These are phyloP conservation scores for Cyclopterus lumpus DNA, from an alignment of 2,797 vertebrate species.

Conservation along the genomic window DNA sequence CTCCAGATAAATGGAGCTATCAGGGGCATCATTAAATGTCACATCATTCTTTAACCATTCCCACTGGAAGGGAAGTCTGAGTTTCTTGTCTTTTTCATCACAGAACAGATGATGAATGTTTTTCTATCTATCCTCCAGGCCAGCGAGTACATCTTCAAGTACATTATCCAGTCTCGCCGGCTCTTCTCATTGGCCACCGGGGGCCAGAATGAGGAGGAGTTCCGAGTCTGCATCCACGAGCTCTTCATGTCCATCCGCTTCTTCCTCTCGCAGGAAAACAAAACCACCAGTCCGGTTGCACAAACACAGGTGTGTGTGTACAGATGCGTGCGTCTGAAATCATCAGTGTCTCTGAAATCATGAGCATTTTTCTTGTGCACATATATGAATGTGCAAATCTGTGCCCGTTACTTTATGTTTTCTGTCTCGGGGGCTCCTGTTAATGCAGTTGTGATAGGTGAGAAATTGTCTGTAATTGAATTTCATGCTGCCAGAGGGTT, in stretches of 20 bases:
- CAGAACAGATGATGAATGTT: conserved; percentile 1
- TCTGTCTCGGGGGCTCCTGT: conserved; percentile 26
- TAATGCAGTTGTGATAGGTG: conserved; percentile 63
- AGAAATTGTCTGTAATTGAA: conserved; percentile 72
- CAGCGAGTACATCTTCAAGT: conserved; percentile 99
- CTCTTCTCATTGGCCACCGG: conserved; percentile 96
- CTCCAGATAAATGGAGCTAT: neutral
- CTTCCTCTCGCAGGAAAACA: conserved; percentile 97
- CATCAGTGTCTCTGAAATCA: neutral
- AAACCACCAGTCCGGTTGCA: conserved; percentile 87
- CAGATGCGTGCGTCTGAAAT: neutral
- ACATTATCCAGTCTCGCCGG: conserved; percentile 96
- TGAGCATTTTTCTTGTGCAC: neutral
- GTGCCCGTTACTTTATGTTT: conserved; percentile 24
- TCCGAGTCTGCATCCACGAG: conserved; percentile 95
- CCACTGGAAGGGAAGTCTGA: neutral
- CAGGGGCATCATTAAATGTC: neutral
- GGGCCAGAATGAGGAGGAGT: conserved; percentile 97
- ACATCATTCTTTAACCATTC: neutral
- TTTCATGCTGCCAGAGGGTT: conserved; percentile 62
- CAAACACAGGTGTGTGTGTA: conserved; percentile 90
- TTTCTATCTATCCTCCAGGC: conserved; percentile 83
- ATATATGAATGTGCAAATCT: conserved; percentile 1
- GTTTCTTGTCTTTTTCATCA: neutral
- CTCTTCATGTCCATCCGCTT: conserved; percentile 98